phyloP scores from a whole-genome alignment of 2,797 vertebrate species.

The Spondyliosoma cantharus region DNA sequence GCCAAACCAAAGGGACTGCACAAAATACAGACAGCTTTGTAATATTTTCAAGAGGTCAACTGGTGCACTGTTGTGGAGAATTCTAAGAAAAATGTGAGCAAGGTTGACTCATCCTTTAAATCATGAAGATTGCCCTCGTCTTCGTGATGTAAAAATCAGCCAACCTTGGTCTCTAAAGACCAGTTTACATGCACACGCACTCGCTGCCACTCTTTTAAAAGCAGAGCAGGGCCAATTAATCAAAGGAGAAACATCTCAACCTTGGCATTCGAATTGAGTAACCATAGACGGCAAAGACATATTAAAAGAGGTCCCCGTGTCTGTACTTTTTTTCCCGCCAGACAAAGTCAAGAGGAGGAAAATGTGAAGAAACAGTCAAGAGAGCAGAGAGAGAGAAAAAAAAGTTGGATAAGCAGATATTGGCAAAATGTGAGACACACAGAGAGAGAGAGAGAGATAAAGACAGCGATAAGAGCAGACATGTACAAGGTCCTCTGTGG shows the following conservation, averaged over 20 bases:
- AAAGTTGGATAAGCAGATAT: conserved; percentile 55
- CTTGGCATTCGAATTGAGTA: conserved; percentile 54
- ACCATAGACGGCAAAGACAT: conserved; percentile 15
- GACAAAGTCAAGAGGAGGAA: conserved; percentile 18
- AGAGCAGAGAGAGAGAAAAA: conserved; percentile 26
- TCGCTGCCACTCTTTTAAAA: conserved; percentile 41
- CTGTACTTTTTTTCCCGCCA: background rate
- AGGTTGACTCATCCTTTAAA: conserved; percentile 60
- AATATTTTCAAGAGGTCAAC: conserved; percentile 5
- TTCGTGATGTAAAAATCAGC: conserved; percentile 53
- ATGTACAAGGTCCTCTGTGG: conserved; percentile 70
- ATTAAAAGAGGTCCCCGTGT: conserved; percentile 16
- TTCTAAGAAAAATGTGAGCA: conserved; percentile 30
- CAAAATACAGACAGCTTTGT: background rate
- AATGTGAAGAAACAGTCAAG: conserved; percentile 18
- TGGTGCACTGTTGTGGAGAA: conserved; percentile 15
- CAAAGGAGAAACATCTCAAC: conserved; percentile 41
- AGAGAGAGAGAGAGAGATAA: conserved; percentile 44
- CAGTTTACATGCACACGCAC: conserved; percentile 48
- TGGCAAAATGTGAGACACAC: conserved; percentile 49
- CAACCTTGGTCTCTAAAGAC: conserved; percentile 59
- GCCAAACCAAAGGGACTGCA: background rate
- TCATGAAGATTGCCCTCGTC: conserved; percentile 24
- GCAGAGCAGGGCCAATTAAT: conserved; percentile 39
- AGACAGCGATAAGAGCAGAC: conserved; percentile 72